Evolutionary conservation across 2,888 invertebrate species (phyloP).

Genomic region (Scaptodrosophila latifasciaeformis): DNA sequence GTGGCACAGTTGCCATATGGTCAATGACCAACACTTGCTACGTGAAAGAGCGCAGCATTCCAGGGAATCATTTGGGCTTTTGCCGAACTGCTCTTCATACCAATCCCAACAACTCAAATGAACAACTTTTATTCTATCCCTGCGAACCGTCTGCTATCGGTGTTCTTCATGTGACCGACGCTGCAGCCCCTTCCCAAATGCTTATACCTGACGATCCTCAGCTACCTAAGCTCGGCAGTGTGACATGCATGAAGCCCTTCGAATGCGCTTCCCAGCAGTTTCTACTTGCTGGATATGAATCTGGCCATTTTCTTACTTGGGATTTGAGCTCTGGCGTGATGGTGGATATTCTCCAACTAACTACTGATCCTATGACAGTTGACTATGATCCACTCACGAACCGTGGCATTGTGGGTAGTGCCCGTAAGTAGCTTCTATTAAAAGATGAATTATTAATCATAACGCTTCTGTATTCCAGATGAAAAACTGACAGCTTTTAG

Average conservation of each 20-base stretch:
- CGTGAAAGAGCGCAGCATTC: conserved; percentile 77
- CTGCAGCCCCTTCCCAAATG: conserved; percentile 71
- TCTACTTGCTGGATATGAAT: conserved; percentile 84
- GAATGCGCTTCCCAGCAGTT: conserved; percentile 75
- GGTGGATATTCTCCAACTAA: conserved; percentile 70
- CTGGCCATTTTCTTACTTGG: conserved; percentile 84
- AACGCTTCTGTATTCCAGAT: conserved; percentile 28
- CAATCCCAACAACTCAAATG: conserved; percentile 69
- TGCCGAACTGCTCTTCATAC: conserved; percentile 79
- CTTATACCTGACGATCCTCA: conserved; percentile 72
- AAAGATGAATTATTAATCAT: neutral
- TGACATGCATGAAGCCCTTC: conserved; percentile 78
- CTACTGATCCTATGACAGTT: conserved; percentile 82
- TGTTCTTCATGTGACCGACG: conserved; percentile 72
- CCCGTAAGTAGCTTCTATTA: conserved; percentile 46
- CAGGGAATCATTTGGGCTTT: conserved; percentile 82
- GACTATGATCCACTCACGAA: conserved; percentile 82
- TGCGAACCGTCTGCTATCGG: conserved; percentile 77
- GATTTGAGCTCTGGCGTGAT: conserved; percentile 78
- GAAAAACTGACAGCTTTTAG: conserved; percentile 69
- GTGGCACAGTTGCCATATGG: conserved; percentile 82
- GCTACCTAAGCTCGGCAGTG: conserved; percentile 76
- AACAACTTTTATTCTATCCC: conserved; percentile 79
- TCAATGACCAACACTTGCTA: conserved; percentile 79
- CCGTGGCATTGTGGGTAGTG: conserved; percentile 80